Evolutionary conservation across 1,140 invertebrate species (phyloP), one percentile per base, ranked within the genome.

Genomic region (Phortica variegata): DNA sequence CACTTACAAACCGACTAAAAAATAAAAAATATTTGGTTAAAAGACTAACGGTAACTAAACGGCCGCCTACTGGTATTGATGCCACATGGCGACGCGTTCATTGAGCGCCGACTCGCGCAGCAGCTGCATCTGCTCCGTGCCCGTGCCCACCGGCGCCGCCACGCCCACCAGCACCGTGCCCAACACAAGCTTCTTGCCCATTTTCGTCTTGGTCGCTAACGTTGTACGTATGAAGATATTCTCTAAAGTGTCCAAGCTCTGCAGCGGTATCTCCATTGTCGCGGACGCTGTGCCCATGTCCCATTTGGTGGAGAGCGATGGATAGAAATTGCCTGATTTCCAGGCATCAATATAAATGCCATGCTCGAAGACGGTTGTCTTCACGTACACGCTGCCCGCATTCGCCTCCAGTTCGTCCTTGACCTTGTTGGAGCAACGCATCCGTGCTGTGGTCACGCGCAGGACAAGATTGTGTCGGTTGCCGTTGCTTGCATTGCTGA

Each of bases 241-340:
- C 38, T 75, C 54, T 31, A 74, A 45, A 46, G 66, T 56, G 0
- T 65, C 58, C 3, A 63, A 34, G 13, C 47, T 62, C 9, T 57
- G 55, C 15, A 75, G 21, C 0, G 72, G 72, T 16, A 75, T 54
- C 9, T 49, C 48, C 3, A 75, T 54, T 2, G 65, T 71, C 3
- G 81, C 76, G 17, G 77, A 76, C 45, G 79, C 80, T 2, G 46
- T 52, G 7, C 56, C 61, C 12, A 3, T 76, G 73, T 82, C 80
- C 81, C 81, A 83, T 60, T 81, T 79, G 21, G 81, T 81, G 2
- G 81, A 82, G 55, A 88, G 83, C 3, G 85, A 84, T 3, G 87
- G 86, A 13, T 80, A 75, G 69, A 89, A 88, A 36, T 81, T 79
- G 47, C 86, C 82, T 47, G 86, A 88, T 63, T 88, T 88, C 85